These are phyloP conservation scores for Tragopan temminckii DNA, from an alignment of 2,797 vertebrate genomes.

Conservation along the genomic window DNA sequence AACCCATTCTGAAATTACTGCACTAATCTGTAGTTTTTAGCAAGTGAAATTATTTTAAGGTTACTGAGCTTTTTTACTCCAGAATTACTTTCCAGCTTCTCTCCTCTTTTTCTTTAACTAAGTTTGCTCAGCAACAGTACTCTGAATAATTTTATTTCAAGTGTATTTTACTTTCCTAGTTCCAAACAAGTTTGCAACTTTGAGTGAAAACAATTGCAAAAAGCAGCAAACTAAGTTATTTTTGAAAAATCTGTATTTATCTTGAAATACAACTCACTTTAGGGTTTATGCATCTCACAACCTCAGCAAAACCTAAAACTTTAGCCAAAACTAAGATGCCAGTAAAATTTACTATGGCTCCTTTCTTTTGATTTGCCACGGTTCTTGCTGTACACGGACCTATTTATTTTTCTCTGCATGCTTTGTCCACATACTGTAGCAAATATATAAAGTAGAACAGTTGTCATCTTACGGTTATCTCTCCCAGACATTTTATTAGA, in stretches of 20 bases:
- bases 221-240: background rate
- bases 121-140: background rate
- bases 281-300: background rate
- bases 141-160: background rate
- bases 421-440: background rate
- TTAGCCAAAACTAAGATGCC: background rate
- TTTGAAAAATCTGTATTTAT: background rate
- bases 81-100: background rate
- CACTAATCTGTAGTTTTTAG: background rate
- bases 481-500: conserved; percentile 50
- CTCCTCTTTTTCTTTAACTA: background rate
- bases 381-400: background rate
- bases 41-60: background rate
- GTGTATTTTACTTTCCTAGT: background rate
- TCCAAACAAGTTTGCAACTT: background rate
- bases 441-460: background rate
- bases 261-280: background rate
- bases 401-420: conserved; percentile 36
- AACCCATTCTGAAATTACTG: background rate
- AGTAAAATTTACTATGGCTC: background rate
- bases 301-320: background rate
- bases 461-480: conserved; percentile 35
- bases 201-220: background rate
- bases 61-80: background rate
- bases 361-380: background rate